phyloP scores from a whole-genome alignment of 2,797 vertebrate genomes.

The Mallotus villosus region DNA sequence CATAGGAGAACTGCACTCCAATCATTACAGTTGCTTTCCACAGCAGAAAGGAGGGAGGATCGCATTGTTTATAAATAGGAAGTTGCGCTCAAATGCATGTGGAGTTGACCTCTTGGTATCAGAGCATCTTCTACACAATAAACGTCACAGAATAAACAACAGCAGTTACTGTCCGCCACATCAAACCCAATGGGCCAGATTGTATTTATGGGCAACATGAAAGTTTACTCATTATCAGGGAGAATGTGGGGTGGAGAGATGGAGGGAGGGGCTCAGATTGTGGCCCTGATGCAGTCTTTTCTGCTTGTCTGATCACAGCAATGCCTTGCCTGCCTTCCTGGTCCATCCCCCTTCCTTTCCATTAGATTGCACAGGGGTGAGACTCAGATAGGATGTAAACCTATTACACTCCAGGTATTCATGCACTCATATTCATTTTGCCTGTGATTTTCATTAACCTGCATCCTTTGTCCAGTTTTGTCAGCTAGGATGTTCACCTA shows the following conservation, averaged over 20 bases:
- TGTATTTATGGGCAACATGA: constrained; percentile 67
- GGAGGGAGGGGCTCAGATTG: constrained; percentile 63
- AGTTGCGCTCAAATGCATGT: constrained; percentile 61
- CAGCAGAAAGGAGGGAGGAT: constrained; percentile 40
- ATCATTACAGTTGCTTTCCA: constrained; percentile 41
- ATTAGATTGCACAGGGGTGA: constrained; percentile 42
- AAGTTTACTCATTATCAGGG: constrained; percentile 68
- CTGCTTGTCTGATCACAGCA: constrained; percentile 67
- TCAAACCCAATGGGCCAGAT: constrained; percentile 66
- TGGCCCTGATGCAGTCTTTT: constrained; percentile 69
- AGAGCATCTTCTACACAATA: constrained; percentile 50
- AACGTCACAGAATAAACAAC: constrained; percentile 61
- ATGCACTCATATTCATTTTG: constrained; percentile 31
- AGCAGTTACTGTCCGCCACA: constrained; percentile 64
- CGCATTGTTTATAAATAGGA: constrained; percentile 43
- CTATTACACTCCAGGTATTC: constrained; percentile 28
- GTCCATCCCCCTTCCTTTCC: constrained; percentile 41
- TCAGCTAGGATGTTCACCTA: constrained; percentile 42
- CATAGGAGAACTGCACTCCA: neutral
- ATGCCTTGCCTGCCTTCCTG: constrained; percentile 38
- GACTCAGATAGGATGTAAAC: constrained; percentile 22
- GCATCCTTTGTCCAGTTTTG: constrained; percentile 45
- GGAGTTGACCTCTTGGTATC: constrained; percentile 58
- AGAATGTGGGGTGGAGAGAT: constrained; percentile 64
- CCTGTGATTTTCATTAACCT: constrained; percentile 39